Conservation (phyloP, 53 echinoderm and acorn worm genomes). For the Zoroaster sp. region DNA sequence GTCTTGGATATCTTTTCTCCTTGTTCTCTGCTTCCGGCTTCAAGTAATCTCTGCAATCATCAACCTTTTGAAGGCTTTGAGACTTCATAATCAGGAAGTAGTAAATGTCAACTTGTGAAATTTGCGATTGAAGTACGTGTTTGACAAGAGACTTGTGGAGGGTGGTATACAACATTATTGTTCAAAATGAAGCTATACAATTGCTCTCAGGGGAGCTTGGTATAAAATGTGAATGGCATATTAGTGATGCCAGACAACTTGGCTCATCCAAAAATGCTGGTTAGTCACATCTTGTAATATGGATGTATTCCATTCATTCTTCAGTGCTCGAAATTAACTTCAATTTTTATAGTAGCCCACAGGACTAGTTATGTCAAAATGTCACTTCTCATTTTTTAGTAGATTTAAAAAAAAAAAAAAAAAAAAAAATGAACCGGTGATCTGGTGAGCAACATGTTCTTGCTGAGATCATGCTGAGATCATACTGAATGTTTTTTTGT, state of each 20-base stretch:
- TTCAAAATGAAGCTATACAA: neutral
- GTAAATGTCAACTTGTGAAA: conserved; percentile 28
- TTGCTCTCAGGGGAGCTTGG: neutral
- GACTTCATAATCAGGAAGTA: neutral
- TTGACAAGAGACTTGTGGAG: neutral
- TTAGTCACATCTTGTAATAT: no score
- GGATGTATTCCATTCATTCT: no score
- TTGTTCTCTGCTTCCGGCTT: neutral
- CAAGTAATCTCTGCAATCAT: neutral
- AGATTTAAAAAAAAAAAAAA: neutral
- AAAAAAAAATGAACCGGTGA: neutral
- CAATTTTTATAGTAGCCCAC: no score
- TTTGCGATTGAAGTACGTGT: conserved; percentile 24
- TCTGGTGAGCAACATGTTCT: no score
- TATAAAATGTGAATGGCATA: conserved; percentile 12
- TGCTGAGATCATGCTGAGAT: no score
- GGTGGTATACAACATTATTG: conserved; percentile 19
- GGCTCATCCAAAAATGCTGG: no score
- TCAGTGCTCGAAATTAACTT: no score
- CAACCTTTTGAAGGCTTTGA: neutral
- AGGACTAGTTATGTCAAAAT: no score
- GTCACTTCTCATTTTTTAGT: neutral
- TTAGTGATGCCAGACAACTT: neutral
- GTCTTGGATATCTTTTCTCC: neutral
- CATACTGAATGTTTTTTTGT: no score